Evolutionary conservation across 2,113 vertebrate species (phyloP).

Genomic region (Mesocricetus auratus): DNA sequence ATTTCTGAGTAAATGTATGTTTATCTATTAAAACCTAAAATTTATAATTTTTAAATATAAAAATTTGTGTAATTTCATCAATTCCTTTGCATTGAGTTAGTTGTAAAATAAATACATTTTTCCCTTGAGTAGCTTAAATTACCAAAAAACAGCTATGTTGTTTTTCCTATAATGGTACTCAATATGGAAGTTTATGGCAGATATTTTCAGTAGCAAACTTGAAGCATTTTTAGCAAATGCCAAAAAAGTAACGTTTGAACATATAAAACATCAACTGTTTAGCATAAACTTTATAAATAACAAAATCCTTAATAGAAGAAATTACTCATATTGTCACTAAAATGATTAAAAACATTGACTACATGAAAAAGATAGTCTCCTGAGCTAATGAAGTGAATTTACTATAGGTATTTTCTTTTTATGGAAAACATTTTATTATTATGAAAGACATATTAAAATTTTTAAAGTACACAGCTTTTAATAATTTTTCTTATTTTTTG

Average conservation of each 20-base stretch:
- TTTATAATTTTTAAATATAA: constrained; percentile 47
- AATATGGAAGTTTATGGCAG: background rate
- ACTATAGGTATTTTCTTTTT: constrained; percentile 34
- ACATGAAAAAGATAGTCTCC: constrained; percentile 13
- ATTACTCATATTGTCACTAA: background rate
- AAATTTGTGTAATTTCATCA: constrained; percentile 37
- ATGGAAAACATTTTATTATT: background rate
- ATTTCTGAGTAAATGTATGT: constrained; percentile 8
- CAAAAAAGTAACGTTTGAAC: constrained; percentile 41
- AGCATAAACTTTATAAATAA: constrained; percentile 26
- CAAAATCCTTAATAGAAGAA: constrained; percentile 13
- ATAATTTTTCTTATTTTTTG: background rate
- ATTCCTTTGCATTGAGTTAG: constrained; percentile 42
- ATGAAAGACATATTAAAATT: background rate
- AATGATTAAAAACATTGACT: constrained; percentile 1
- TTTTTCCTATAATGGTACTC: background rate
- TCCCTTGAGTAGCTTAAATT: constrained; percentile 12
- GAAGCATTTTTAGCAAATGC: constrained; percentile 49
- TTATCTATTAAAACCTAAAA: background rate
- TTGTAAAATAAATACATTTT: constrained; percentile 45
- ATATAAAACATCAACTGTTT: background rate
- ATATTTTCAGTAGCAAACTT: constrained; percentile 40
- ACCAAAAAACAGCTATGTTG: background rate
- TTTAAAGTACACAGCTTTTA: background rate
- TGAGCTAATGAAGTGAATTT: constrained; percentile 18